phyloP scores from a whole-genome alignment of 2,888 invertebrate species.

The Malthinus flaveolus region DNA sequence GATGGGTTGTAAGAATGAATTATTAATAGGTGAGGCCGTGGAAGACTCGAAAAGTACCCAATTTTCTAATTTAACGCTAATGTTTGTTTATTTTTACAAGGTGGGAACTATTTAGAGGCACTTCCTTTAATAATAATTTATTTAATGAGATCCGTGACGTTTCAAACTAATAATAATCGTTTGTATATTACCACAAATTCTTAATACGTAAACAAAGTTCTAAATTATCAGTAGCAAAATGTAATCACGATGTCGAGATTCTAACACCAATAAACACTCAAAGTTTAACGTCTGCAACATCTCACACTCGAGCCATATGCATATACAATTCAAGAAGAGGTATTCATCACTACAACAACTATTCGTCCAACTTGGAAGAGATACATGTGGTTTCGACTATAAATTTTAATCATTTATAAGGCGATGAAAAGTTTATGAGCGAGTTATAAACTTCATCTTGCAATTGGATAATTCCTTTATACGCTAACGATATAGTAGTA shows the following conservation, averaged over 20 bases:
- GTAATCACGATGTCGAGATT: conserved; percentile 37
- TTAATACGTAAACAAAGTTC: conserved; percentile 25
- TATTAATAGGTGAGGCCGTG: too few relatives aligned
- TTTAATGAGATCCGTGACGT: too few relatives aligned
- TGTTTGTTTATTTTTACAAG: too few relatives aligned
- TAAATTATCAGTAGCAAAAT: conserved; percentile 34
- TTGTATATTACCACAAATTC: conserved; percentile 16
- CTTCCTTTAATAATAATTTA: too few relatives aligned
- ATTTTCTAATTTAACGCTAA: too few relatives aligned
- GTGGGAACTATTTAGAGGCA: too few relatives aligned
- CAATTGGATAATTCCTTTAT: too few relatives aligned
- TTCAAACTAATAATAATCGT: conserved; percentile 5
- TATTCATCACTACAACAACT: conserved; percentile 33
- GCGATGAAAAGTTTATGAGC: conserved; percentile 22
- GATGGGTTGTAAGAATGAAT: too few relatives aligned
- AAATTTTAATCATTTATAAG: conserved; percentile 18
- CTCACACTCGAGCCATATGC: conserved; percentile 38
- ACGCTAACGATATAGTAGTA: background rate
- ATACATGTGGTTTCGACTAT: conserved; percentile 19
- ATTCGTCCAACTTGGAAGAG: conserved; percentile 20
- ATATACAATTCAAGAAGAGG: conserved; percentile 37
- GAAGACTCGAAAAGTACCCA: too few relatives aligned
- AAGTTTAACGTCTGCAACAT: conserved; percentile 30
- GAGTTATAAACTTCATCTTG: too few relatives aligned
- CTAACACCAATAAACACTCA: conserved; percentile 39